Evolutionary conservation across 2,113 vertebrate genomes (phyloP).

Genomic region (Clarias magur): DNA sequence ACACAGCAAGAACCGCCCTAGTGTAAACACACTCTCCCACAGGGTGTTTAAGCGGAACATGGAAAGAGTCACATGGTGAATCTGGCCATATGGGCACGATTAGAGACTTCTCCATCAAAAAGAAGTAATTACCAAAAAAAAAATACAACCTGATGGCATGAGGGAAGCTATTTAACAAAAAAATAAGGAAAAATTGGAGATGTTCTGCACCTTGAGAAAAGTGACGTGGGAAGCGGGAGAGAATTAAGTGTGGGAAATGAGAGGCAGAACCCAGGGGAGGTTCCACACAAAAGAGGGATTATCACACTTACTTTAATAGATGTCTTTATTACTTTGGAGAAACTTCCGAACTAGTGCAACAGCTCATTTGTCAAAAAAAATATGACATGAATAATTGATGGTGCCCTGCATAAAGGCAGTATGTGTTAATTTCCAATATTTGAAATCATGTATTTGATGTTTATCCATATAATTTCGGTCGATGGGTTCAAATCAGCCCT

Average conservation of each 20-base stretch:
- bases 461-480: neutral
- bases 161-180: neutral
- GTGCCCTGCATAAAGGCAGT: neutral
- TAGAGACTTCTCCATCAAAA: neutral
- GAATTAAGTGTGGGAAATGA: constrained; percentile 12
- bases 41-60: constrained; percentile 16
- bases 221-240: neutral
- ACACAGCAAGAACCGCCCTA: neutral
- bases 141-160: constrained; percentile 10
- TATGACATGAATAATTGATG: neutral
- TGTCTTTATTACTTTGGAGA: neutral
- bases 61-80: constrained; percentile 23
- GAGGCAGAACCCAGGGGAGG: neutral
- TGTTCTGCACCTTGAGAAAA: neutral
- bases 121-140: constrained; percentile 3
- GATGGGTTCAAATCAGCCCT: neutral
- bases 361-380: neutral
- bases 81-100: constrained; percentile 30
- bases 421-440: neutral
- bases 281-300: constrained; percentile 22
- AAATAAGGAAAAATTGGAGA: neutral
- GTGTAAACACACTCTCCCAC: constrained; percentile 17
- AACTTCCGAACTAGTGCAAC: neutral
- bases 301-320: constrained; percentile 7
- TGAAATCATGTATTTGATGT: neutral